These are phyloP conservation scores for Coryphaenoides rupestris DNA, from an alignment of 2,113 vertebrate genomes.

Conservation along the genomic window DNA sequence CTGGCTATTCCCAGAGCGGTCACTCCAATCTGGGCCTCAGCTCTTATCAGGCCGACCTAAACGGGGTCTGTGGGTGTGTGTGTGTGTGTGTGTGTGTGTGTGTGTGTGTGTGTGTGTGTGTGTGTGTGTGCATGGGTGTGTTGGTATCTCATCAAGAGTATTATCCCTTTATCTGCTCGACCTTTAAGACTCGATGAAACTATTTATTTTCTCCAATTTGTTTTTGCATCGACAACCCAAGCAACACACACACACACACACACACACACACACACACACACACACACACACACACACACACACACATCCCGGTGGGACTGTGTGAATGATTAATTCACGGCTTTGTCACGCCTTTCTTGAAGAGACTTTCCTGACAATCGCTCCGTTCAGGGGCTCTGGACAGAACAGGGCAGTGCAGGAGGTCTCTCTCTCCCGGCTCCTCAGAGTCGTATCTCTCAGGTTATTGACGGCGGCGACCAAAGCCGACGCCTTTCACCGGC, in stretches of 20 bases:
- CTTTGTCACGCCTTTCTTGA: constrained; percentile 61
- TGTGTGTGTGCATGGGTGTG: too few species aligned
- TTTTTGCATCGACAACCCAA: too few species aligned
- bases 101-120: too few species aligned
- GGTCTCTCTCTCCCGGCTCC: constrained; percentile 45
- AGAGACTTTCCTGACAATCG: constrained; percentile 49
- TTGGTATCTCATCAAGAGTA: too few species aligned
- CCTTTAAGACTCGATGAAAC: too few species aligned
- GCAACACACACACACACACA: constrained; percentile 4
- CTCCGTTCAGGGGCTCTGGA: constrained; percentile 55
- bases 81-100: too few species aligned
- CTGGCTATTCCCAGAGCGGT: too few species aligned
- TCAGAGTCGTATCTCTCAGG: constrained; percentile 46
- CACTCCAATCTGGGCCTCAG: too few species aligned
- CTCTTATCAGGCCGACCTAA: too few species aligned
- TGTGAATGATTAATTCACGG: constrained; percentile 62
- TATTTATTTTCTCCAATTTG: too few species aligned
- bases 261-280: constrained; percentile 7
- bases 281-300: constrained; percentile 6
- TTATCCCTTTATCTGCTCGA: too few species aligned
- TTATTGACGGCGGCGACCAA: constrained; percentile 49
- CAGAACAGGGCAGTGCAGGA: constrained; percentile 48
- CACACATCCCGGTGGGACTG: constrained; percentile 45
- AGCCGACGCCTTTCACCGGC: constrained; percentile 32
- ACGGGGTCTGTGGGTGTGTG: too few species aligned